Evolutionary conservation across 1,140 invertebrate species (phyloP).

Genomic region (Trachymyrmex septentrionalis): DNA sequence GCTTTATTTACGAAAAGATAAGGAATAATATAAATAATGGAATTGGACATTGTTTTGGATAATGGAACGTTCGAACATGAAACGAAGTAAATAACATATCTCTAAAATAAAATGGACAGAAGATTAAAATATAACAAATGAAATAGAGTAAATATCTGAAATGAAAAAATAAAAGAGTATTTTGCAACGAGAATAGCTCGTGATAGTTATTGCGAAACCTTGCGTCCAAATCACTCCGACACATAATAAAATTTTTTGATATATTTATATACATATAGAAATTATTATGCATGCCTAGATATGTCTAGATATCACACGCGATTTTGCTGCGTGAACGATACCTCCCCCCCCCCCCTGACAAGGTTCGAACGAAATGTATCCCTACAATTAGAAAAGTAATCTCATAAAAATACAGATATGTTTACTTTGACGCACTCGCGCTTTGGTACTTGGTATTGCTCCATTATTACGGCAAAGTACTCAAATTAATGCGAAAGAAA

Average conservation of each 20-base stretch:
- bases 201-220: conserved; percentile 50
- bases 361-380: conserved; percentile 71
- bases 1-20: neutral
- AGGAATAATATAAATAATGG: neutral
- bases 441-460: conserved; percentile 63
- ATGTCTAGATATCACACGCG: conserved; percentile 76
- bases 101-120: neutral
- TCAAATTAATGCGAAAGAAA: conserved; percentile 29
- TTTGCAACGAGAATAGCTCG: neutral
- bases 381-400: conserved; percentile 80
- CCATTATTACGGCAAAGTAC: conserved; percentile 65
- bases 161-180: neutral
- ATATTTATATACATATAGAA: conserved; percentile 64
- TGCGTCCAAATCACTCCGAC: conserved; percentile 60
- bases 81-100: neutral
- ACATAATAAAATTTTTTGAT: conserved; percentile 59
- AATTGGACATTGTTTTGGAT: neutral
- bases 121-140: neutral
- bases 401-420: conserved; percentile 85
- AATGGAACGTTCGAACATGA: neutral
- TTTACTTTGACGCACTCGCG: conserved; percentile 67
- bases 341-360: too few relatives aligned
- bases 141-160: neutral
- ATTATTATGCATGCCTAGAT: conserved; percentile 50
- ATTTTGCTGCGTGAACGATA: conserved; percentile 73